Conservation (phyloP, 2,888 invertebrate species). For the Sesia apiformis region DNA sequence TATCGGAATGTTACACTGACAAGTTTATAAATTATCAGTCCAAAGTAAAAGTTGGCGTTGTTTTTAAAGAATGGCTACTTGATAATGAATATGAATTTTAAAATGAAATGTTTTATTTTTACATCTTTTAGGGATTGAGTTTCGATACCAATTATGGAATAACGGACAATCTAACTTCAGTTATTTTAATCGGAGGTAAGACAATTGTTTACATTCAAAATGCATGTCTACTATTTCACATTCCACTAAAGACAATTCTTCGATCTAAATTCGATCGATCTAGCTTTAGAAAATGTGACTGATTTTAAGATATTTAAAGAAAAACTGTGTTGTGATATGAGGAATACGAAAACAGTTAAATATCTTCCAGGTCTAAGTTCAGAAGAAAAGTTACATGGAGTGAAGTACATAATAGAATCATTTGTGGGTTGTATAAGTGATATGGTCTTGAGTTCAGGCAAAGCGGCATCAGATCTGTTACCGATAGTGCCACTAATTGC, state of each 20-base stretch:
- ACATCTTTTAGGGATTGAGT: conserved; percentile 77
- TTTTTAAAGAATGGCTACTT: too few relatives aligned
- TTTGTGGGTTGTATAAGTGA: conserved; percentile 94
- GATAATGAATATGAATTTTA: too few relatives aligned
- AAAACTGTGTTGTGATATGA: too few relatives aligned
- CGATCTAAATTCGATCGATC: too few relatives aligned
- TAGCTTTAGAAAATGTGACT: too few relatives aligned
- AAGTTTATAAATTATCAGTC: too few relatives aligned
- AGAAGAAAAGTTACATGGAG: conserved; percentile 90
- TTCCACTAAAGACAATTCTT: too few relatives aligned
- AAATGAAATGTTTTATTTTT: background rate
- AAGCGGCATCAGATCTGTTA: conserved; percentile 86
- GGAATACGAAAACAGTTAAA: too few relatives aligned
- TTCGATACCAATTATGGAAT: conserved; percentile 91
- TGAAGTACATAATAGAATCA: conserved; percentile 93
- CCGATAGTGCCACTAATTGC: conserved; percentile 89
- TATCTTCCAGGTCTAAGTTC: conserved; percentile 82
- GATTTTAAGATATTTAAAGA: too few relatives aligned
- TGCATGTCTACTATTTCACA: too few relatives aligned
- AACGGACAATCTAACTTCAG: conserved; percentile 88
- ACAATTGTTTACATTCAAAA: background rate
- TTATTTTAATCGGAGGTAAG: conserved; percentile 91
- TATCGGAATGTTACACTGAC: too few relatives aligned
- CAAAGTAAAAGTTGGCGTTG: too few relatives aligned
- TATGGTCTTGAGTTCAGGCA: conserved; percentile 88